Evolutionary conservation across 1,140 invertebrate genomes (phyloP).

Genomic region (Globodera ellingtonae): DNA sequence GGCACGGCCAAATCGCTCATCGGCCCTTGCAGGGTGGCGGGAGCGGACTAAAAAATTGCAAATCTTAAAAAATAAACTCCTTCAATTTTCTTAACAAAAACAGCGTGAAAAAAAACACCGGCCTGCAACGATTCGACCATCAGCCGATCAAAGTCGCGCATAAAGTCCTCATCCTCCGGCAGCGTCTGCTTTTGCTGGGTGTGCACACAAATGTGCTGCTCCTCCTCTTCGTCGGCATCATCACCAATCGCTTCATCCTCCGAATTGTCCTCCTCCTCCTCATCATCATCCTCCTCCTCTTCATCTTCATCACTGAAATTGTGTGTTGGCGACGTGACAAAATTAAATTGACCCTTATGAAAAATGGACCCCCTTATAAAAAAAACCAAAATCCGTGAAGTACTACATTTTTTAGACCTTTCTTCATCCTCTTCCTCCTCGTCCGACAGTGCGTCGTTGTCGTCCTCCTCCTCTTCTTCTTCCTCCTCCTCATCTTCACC

Average conservation of each 20-base stretch:
- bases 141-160: constrained; percentile 51
- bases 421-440: constrained; percentile 23
- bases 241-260: constrained; percentile 27
- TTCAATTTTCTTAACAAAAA: constrained; percentile 9
- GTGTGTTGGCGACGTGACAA: too few relatives aligned
- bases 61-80: constrained; percentile 18
- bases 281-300: constrained; percentile 40
- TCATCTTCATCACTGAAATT: constrained; percentile 33
- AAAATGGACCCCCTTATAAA: too few relatives aligned
- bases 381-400: too few relatives aligned
- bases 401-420: background rate
- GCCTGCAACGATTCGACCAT: constrained; percentile 48
- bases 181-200: constrained; percentile 33
- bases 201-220: constrained; percentile 40
- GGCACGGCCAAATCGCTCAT: constrained; percentile 48
- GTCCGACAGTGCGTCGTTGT: background rate
- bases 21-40: constrained; percentile 34
- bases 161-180: constrained; percentile 50
- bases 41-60: constrained; percentile 31
- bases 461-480: constrained; percentile 24
- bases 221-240: constrained; percentile 28
- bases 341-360: too few relatives aligned
- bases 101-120: too few relatives aligned
- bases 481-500: constrained; percentile 38
- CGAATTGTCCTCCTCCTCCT: constrained; percentile 10